Conservation (phyloP, 2,113 vertebrate genomes). For the Pyxicephalus adspersus region DNA sequence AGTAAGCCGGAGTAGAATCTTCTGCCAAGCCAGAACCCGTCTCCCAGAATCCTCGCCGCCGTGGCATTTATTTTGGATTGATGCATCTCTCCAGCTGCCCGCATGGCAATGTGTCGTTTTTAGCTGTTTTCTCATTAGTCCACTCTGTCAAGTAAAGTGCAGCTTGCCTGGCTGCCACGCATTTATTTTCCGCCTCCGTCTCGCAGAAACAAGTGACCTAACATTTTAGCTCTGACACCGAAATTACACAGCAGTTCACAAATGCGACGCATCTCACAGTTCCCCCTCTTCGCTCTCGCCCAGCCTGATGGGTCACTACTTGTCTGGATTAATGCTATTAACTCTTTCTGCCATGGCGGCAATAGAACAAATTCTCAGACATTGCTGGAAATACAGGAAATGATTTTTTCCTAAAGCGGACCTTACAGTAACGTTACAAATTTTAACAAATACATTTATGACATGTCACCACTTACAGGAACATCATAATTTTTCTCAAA, state of each 20-base stretch:
- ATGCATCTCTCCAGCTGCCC: slow-evolving; percentile 56
- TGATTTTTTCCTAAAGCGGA: too few species aligned
- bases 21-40: neutral
- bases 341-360: too few species aligned
- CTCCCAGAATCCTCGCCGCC: slow-evolving; percentile 13
- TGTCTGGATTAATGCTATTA: slow-evolving; percentile 43
- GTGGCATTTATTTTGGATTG: slow-evolving; percentile 60
- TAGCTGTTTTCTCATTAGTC: slow-evolving; percentile 67
- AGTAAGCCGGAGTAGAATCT: too few species aligned
- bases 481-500: too few species aligned
- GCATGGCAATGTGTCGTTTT: slow-evolving; percentile 62
- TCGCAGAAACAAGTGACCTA: slow-evolving; percentile 70
- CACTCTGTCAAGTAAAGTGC: slow-evolving; percentile 62
- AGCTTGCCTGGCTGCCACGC: slow-evolving; percentile 52
- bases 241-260: slow-evolving; percentile 66
- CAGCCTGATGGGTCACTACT: slow-evolving; percentile 60
- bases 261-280: slow-evolving; percentile 59
- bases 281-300: slow-evolving; percentile 57
- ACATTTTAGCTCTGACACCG: slow-evolving; percentile 67
- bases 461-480: too few species aligned
- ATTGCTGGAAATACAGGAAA: too few species aligned
- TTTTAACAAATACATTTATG: too few species aligned
- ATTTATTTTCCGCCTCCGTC: slow-evolving; percentile 60
- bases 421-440: too few species aligned
- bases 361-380: too few species aligned